A percentile compares a stretch with the other conserved stretches of the same genome.
These are phyloP conservation scores for Drosophila mayri DNA, from an alignment of 1,140 invertebrate genomes.

Conservation along the genomic window DNA sequence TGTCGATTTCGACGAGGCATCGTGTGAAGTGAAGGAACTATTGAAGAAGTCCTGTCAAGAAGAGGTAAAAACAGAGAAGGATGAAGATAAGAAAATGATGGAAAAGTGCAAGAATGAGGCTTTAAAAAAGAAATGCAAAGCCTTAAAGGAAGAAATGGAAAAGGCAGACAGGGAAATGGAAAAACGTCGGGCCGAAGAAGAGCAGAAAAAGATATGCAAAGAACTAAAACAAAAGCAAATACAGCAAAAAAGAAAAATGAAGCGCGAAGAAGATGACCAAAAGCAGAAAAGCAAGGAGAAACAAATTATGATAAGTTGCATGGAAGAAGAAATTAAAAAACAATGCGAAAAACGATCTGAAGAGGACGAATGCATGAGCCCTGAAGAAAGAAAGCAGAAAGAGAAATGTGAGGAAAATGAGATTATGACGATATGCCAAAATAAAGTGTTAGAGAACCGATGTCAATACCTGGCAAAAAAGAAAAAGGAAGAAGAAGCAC, in stretches of 20 bases:
- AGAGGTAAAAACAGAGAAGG: not conserved
- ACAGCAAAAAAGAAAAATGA: not conserved
- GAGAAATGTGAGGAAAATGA: not conserved
- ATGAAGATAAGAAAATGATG: not conserved
- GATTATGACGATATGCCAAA: not conserved
- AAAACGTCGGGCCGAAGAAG: not conserved
- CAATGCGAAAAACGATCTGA: too few species aligned
- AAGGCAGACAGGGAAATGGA: not conserved
- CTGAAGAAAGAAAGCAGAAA: not conserved
- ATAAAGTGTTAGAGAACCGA: not conserved
- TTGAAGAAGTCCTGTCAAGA: not conserved
- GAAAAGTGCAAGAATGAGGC: not conserved
- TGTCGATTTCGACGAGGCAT: constrained; percentile 10
- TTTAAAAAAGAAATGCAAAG: not conserved
- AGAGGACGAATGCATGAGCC: not conserved
- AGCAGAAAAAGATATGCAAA: too few species aligned
- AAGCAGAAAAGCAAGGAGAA: not conserved
- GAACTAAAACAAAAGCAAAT: not conserved
- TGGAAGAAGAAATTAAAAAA: not conserved
- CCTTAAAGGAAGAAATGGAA: too few species aligned
- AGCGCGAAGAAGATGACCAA: not conserved
- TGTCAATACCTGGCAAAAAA: not conserved
- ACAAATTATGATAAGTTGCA: not conserved
- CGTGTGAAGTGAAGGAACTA: not conserved
- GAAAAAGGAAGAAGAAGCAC: not conserved